phyloP scores from a whole-genome alignment of 2,113 vertebrate genomes.

The Dermatemys mawii region DNA sequence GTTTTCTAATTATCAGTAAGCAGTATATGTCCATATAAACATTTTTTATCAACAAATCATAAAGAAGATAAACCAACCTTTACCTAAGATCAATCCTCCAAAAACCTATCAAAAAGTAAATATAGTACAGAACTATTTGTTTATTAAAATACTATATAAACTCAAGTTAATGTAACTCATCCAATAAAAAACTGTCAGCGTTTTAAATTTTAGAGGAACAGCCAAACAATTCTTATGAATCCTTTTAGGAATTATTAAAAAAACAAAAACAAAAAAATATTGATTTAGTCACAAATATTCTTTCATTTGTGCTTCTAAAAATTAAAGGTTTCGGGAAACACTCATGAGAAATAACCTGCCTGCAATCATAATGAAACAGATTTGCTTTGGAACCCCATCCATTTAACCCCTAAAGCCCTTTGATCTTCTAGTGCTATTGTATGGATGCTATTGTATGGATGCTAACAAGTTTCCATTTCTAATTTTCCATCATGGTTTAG shows the following conservation, averaged over 20 bases:
- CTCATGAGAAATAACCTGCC: constrained; percentile 23
- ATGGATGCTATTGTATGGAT: constrained; percentile 24
- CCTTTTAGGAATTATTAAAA: neutral
- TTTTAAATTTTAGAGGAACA: constrained; percentile 8
- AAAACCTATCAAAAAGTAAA: neutral
- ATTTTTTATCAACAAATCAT: neutral
- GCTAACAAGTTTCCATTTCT: constrained; percentile 37
- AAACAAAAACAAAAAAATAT: neutral
- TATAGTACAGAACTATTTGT: neutral
- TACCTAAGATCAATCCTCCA: neutral
- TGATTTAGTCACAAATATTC: neutral
- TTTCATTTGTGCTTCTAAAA: constrained; percentile 23
- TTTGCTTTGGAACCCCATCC: constrained; percentile 1
- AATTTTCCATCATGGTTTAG: constrained; percentile 39
- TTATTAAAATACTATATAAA: neutral
- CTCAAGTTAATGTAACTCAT: neutral
- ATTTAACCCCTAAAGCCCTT: constrained; percentile 53
- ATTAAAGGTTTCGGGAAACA: constrained; percentile 26
- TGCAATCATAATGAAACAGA: constrained; percentile 34
- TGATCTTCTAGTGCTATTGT: constrained; percentile 46
- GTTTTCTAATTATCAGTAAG: neutral
- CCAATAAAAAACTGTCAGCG: neutral
- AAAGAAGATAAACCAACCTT: neutral
- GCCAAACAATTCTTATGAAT: neutral
- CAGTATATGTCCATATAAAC: neutral